Evolutionary conservation across 2,113 vertebrate species (phyloP).

Genomic region (Sterrhoptilus dennistouni): DNA sequence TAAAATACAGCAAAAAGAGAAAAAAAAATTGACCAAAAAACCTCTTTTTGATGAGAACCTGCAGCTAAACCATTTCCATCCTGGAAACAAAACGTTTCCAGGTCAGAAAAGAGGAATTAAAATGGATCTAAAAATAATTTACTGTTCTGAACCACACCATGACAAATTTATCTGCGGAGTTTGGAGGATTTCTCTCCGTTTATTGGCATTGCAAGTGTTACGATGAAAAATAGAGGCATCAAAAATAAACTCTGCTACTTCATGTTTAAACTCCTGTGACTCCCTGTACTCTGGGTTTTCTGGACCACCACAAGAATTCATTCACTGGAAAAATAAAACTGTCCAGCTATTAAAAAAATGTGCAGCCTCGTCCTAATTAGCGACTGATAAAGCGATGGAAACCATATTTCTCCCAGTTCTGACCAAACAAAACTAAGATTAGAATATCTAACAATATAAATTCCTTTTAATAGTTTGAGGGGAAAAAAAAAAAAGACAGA

Average conservation of each 20-base stretch:
- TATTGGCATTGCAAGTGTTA: conserved; percentile 8
- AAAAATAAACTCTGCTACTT: neutral
- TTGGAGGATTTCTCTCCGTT: neutral
- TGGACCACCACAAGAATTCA: neutral
- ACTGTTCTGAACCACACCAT: neutral
- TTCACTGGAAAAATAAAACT: neutral
- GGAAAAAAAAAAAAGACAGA: neutral
- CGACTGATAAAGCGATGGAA: neutral
- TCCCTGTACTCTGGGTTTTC: neutral
- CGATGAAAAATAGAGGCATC: neutral
- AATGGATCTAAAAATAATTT: neutral
- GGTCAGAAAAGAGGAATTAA: neutral
- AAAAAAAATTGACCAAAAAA: neutral
- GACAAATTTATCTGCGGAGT: neutral
- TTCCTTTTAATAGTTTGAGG: neutral
- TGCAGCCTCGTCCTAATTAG: conserved; percentile 26
- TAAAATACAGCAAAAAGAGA: neutral
- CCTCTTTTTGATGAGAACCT: neutral
- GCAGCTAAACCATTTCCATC: neutral
- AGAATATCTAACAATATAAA: neutral
- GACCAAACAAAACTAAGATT: conserved; percentile 11
- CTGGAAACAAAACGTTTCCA: neutral
- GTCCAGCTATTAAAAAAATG: conserved; percentile 14
- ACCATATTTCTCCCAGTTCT: neutral
- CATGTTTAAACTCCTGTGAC: neutral